Evolutionary conservation across 2,797 vertebrate species (phyloP).

Genomic region (Myotis daubentonii): DNA sequence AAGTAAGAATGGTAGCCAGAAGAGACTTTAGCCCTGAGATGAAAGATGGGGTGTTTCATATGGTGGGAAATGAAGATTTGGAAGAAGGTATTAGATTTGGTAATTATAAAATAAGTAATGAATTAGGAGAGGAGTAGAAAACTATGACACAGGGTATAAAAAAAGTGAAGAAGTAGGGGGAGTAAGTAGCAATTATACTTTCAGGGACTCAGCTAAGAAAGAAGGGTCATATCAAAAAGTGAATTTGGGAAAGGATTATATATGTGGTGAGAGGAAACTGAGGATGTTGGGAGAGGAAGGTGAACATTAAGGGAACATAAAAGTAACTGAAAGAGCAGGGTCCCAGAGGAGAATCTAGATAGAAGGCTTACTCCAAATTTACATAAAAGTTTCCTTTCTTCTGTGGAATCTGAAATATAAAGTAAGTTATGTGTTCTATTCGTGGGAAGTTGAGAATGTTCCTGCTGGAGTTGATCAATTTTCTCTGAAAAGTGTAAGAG

Average conservation of each 20-base stretch:
- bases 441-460: neutral
- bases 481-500: neutral
- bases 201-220: neutral
- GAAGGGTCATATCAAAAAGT: neutral
- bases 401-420: neutral
- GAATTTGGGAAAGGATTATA: neutral
- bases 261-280: neutral
- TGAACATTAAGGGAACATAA: neutral
- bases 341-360: neutral
- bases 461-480: neutral
- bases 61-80: neutral
- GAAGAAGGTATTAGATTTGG: neutral
- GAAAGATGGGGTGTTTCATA: neutral
- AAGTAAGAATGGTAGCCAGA: neutral
- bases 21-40: neutral
- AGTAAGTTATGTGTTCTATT: neutral
- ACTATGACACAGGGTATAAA: neutral
- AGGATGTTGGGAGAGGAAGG: neutral
- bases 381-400: neutral
- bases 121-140: constrained; percentile 12
- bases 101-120: neutral
- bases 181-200: neutral
- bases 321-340: neutral
- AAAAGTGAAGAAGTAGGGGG: neutral
- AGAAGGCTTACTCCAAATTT: neutral